These are phyloP conservation scores for Eulemur albifrons DNA, from an alignment of 2,797 vertebrate species.

Conservation along the genomic window DNA sequence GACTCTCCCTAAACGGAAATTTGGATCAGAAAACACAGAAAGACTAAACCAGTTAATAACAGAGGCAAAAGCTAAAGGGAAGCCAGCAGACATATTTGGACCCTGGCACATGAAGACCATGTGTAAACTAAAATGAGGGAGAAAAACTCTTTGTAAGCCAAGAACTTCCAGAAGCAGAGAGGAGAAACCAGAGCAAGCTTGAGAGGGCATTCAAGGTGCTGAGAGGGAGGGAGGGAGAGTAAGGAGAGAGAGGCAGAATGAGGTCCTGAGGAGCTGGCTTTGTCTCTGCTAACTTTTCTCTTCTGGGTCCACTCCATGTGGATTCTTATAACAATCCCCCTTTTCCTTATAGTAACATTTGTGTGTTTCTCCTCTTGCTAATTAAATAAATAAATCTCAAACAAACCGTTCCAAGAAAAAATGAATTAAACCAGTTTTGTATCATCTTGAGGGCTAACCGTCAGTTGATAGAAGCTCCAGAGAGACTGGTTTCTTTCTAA, in stretches of 20 bases:
- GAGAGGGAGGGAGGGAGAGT: background rate
- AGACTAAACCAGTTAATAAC: slow-evolving; percentile 4
- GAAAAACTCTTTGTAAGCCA: background rate
- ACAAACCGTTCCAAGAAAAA: background rate
- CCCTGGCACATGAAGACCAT: background rate
- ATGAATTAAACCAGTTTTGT: background rate
- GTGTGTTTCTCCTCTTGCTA: background rate
- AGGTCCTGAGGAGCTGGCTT: background rate
- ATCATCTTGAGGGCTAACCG: background rate
- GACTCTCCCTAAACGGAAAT: background rate
- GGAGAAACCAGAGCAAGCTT: background rate
- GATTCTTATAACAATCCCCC: background rate
- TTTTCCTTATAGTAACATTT: background rate
- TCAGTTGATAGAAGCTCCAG: background rate
- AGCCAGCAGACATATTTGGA: background rate
- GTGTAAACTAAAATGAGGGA: background rate
- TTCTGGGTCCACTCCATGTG: background rate
- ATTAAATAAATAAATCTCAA: background rate
- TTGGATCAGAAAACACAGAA: background rate
- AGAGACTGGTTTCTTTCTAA: background rate
- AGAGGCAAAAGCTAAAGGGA: background rate
- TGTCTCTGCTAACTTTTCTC: background rate
- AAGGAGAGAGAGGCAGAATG: background rate
- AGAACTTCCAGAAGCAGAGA: background rate
- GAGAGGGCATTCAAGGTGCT: background rate